Evolutionary conservation across 2,113 vertebrate species (phyloP).

Genomic region (Phrynocephalus versicolor): DNA sequence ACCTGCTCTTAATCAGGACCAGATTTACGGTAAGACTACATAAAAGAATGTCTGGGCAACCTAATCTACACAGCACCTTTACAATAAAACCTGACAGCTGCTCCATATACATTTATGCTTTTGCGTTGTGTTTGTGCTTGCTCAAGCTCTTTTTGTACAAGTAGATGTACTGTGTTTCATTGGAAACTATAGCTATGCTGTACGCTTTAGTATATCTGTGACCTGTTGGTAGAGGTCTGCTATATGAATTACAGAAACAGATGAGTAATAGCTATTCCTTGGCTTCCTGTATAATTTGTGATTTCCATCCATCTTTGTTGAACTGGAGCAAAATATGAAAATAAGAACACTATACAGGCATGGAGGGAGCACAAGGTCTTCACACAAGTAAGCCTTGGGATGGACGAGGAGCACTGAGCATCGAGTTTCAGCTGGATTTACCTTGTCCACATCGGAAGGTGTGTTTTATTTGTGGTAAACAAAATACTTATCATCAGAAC

Average conservation of each 20-base stretch:
- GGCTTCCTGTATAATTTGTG: neutral
- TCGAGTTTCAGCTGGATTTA: too few species aligned
- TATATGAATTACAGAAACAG: neutral
- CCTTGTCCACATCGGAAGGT: too few species aligned
- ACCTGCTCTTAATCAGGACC: neutral
- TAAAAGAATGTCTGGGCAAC: neutral
- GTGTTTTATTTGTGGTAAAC: too few species aligned
- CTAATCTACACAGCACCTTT: neutral
- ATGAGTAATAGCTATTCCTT: neutral
- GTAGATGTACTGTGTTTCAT: neutral
- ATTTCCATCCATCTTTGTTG: neutral
- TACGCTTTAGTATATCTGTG: neutral
- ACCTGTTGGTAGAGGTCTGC: neutral
- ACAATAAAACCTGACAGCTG: neutral
- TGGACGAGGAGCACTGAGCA: neutral
- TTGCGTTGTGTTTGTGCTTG: too few species aligned
- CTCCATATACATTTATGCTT: too few species aligned
- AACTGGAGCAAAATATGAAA: too few species aligned
- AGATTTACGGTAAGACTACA: neutral
- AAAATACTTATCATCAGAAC: too few species aligned
- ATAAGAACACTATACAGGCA: neutral
- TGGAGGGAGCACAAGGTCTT: neutral
- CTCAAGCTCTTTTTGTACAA: neutral
- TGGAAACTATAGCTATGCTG: neutral
- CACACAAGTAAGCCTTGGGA: too few species aligned